These are phyloP conservation scores for Meloidogyne hapla DNA, from an alignment of 1,140 invertebrate species.

Conservation along the genomic window DNA sequence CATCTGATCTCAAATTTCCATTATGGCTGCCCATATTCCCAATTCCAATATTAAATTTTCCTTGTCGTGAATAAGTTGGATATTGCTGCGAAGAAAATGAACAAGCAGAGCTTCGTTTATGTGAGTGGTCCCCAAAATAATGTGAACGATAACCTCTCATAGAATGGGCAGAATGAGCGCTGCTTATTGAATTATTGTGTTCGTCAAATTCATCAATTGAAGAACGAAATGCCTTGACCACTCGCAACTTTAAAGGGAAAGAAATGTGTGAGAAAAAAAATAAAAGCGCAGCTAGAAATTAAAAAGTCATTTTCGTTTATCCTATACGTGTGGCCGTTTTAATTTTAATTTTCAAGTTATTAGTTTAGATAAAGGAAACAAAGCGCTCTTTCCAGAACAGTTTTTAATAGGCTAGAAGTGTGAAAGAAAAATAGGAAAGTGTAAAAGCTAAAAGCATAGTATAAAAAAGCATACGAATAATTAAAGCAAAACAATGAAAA, in stretches of 20 bases:
- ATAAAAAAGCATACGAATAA: not conserved
- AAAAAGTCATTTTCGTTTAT: not conserved
- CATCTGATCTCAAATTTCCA: not conserved
- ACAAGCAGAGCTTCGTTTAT: conserved; percentile 16
- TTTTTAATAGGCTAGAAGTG: not conserved
- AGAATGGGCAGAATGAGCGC: conserved; percentile 62
- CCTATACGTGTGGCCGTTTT: conserved; percentile 23
- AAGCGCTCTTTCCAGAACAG: conserved; percentile 21
- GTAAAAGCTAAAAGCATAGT: not conserved
- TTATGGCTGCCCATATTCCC: not conserved
- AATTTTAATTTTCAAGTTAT: conserved; percentile 19
- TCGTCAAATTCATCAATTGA: conserved; percentile 99
- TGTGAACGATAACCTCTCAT: conserved; percentile 50
- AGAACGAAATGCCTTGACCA: conserved; percentile 99
- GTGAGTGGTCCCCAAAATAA: not conserved
- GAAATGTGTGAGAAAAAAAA: conserved; percentile 27
- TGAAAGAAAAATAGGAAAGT: conserved; percentile 15
- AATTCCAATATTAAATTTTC: conserved; percentile 11
- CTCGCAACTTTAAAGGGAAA: conserved; percentile 78
- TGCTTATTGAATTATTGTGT: conserved; percentile 78
- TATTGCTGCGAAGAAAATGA: conserved; percentile 53
- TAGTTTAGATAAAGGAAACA: conserved; percentile 9
- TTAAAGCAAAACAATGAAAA: not conserved
- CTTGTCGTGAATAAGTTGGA: conserved; percentile 50
- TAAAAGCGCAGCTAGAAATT: conserved; percentile 12